These are phyloP conservation scores for Drosophila orosa DNA, from an alignment of 1,140 invertebrate species.

Conservation along the genomic window DNA sequence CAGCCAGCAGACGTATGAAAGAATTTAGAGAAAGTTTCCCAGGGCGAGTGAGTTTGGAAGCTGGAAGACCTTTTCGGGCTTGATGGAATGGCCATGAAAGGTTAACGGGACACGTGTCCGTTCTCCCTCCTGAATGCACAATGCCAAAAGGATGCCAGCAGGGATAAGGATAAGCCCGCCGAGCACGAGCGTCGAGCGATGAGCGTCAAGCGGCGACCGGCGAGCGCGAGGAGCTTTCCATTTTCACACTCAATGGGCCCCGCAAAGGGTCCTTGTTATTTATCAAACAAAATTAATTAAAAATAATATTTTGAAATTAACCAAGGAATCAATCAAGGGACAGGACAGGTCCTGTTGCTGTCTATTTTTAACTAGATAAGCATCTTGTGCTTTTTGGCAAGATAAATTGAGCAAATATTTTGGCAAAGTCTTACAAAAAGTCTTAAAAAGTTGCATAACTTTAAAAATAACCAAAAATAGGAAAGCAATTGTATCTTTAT, in stretches of 20 bases:
- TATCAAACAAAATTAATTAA: slow-evolving; percentile 49
- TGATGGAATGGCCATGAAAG: slow-evolving; percentile 65
- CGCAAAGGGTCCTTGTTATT: slow-evolving; percentile 25
- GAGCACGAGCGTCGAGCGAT: slow-evolving; percentile 3
- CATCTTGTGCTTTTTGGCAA: not conserved
- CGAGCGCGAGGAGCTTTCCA: slow-evolving; percentile 21
- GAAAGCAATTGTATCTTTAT: not conserved
- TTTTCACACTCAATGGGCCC: slow-evolving; percentile 40
- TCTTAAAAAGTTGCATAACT: no score
- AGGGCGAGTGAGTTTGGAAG: slow-evolving; percentile 19
- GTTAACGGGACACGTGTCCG: slow-evolving; percentile 73
- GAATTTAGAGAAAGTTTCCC: slow-evolving; percentile 51
- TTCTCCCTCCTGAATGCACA: slow-evolving; percentile 41
- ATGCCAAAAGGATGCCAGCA: slow-evolving; percentile 29
- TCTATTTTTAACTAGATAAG: slow-evolving; percentile 14
- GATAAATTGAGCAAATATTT: slow-evolving; percentile 9
- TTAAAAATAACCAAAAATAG: not conserved
- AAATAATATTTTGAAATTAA: slow-evolving; percentile 48
- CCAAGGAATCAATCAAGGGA: slow-evolving; percentile 23
- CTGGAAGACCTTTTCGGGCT: slow-evolving; percentile 46
- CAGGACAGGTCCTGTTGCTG: not conserved
- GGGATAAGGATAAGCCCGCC: slow-evolving; percentile 19
- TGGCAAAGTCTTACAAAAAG: not conserved
- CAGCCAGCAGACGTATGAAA: slow-evolving; percentile 44
- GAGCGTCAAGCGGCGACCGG: not conserved